Base-by-base conservation (phyloP, 2,797 vertebrate species). In the Epinephelus awoara region DNA sequence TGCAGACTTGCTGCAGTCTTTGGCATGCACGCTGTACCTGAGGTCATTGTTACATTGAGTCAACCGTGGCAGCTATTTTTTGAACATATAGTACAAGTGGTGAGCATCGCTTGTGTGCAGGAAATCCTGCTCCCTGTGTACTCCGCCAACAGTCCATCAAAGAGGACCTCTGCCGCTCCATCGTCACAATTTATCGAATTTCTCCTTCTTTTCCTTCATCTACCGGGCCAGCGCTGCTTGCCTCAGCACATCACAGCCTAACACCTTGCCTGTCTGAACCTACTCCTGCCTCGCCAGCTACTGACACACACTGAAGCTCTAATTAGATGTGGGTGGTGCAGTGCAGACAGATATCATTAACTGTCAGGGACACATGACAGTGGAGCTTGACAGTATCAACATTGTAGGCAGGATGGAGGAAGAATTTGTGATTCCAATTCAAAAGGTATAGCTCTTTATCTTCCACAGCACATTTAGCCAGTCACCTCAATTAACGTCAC, bases 191-290 rank as follows among this genome's bases (percentile, higher is more conserved):
- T 72, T 82, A 90, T 73, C 85, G 80, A 88, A 84, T 72, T 46
- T 17, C 72, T 72, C 70, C 67, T 59, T 64, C 69, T 64, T 84
- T 80, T 17, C 47, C 81, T 75, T 70, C 67, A 75, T 74, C 44
- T 58, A 2, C 38, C 12, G 62, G 81, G 29, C 58, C 56, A 3
- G 50, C 14, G 67, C 82, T 88, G 89, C 86, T 85, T 85, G 65
- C 83, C 81, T 89, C 85, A 91, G 90, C 89, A 88, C 83, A 90
- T 88, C 77, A 40, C 65, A 74, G 79, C 57, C 82, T 51, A 66
- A 81, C 85, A 92, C 88, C 88, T 89, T 83, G 82, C 49, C 65
- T 57, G 57, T 63, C 56, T 82, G 76, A 84, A 76, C 54, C 46
- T 17, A 14, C 67, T 74, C 17, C 70, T 46, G 75, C 79, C 63